Base-by-base conservation (phyloP, 2,888 invertebrate species). In the Thereva nobilitata region DNA sequence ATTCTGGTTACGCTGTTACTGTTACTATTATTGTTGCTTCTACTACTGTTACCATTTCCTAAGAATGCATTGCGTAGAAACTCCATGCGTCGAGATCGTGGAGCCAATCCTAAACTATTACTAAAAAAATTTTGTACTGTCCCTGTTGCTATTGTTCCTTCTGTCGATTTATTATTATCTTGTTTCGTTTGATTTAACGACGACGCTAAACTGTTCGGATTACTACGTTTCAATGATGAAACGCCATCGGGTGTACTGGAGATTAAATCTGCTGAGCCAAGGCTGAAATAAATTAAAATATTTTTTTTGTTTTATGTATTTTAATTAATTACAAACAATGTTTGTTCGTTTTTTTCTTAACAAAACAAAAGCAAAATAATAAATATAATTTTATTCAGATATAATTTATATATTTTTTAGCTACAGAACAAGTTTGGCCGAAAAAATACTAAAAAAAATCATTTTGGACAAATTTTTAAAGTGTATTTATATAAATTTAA, bases 231-330 rank as follows among this genome's bases (percentile, higher is more conserved):
- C 12, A 73, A 72, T 68, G 74, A 74, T 53, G 74, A 73, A 34
- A 76, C 74, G 4, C 74, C 75, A 69, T 76, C 78, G 7, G 79
- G 79, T 5, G 78, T 79, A 70, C 78, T 79, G 73, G 76, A 79
- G 44, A 75, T 75, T 44, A 76, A 76, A 37, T 73, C 76, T 47
- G 75, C 78, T n/a, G 79, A 79, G 35, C 75, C 77, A 65, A 76
- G 72, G 72, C 79, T 79, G 56, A 40, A 67, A 59, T 38, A 56
- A 54, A 50, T 23, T 23, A 23, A 23, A 23, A 23, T 23, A 23
- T 23, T 23, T 23, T 23, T 23, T 1, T 23, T 23, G 23, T 23
- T 23, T 23, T 23, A 23, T 23, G n/a, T n/a, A n/a, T 23, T 23
- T 23, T 23, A 23, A 23, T 23, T 23, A 23, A 23, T 23, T 23